Evolutionary conservation across 2,113 vertebrate genomes (phyloP).

Genomic region (Theristicus caerulescens): DNA sequence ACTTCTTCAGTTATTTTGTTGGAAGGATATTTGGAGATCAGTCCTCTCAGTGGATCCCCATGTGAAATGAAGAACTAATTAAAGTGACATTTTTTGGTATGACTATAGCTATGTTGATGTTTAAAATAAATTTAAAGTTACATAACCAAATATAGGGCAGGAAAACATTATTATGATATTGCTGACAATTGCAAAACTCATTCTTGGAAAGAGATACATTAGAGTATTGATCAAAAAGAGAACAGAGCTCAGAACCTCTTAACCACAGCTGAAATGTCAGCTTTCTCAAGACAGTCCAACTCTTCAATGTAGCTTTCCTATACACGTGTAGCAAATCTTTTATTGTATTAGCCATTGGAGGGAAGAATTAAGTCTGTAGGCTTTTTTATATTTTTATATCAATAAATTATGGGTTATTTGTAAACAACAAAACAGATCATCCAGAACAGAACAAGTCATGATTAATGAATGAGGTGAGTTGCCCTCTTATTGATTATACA

Average conservation of each 20-base stretch:
- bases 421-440: neutral
- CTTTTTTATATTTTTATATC: neutral
- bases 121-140: neutral
- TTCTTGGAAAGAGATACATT: neutral
- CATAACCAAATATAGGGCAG: neutral
- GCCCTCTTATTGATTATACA: neutral
- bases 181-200: neutral
- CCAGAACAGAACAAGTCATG: neutral
- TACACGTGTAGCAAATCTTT: neutral
- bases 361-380: neutral
- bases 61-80: neutral
- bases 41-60: neutral
- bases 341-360: neutral
- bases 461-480: neutral
- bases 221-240: neutral
- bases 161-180: neutral
- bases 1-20: neutral
- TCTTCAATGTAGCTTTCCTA: neutral
- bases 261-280: neutral
- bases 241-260: neutral
- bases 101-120: neutral
- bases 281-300: neutral
- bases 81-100: neutral
- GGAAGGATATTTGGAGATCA: neutral
- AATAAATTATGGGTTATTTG: neutral